These are phyloP conservation scores for Muscicapa comitata DNA, from an alignment of 2,797 vertebrate genomes.

Conservation along the genomic window DNA sequence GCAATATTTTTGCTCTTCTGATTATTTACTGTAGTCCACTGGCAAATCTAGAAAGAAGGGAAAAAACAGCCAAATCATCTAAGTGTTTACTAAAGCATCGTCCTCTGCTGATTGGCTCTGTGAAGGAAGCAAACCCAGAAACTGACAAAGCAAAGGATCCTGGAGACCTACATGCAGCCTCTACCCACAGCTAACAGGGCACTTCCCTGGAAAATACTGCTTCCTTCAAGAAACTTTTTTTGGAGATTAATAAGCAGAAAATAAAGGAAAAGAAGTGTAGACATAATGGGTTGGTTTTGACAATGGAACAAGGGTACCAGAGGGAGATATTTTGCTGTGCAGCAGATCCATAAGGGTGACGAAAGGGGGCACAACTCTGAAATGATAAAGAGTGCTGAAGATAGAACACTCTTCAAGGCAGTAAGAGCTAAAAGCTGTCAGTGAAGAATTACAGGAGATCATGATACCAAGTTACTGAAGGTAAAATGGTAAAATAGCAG, in stretches of 20 bases:
- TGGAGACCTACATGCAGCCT: background rate
- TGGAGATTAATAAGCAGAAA: background rate
- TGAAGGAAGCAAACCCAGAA: background rate
- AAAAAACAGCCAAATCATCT: background rate
- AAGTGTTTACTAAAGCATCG: background rate
- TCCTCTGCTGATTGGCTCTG: background rate
- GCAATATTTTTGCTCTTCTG: rapidly evolving
- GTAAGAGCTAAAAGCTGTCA: background rate
- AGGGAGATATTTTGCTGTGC: background rate
- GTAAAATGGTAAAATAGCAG: background rate
- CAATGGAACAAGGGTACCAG: background rate
- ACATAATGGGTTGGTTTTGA: background rate
- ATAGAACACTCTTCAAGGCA: background rate
- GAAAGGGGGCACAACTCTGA: background rate
- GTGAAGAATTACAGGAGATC: background rate
- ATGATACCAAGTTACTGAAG: background rate
- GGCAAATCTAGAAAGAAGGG: background rate
- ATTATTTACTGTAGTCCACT: background rate
- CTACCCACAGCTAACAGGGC: background rate
- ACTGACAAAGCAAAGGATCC: background rate
- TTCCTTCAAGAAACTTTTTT: background rate
- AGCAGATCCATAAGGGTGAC: background rate
- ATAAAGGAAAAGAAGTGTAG: background rate
- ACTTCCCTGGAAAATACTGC: background rate
- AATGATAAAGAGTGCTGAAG: background rate